phyloP scores from a whole-genome alignment of 1,140 invertebrate species.

The Ceratosolen fusciceps region DNA sequence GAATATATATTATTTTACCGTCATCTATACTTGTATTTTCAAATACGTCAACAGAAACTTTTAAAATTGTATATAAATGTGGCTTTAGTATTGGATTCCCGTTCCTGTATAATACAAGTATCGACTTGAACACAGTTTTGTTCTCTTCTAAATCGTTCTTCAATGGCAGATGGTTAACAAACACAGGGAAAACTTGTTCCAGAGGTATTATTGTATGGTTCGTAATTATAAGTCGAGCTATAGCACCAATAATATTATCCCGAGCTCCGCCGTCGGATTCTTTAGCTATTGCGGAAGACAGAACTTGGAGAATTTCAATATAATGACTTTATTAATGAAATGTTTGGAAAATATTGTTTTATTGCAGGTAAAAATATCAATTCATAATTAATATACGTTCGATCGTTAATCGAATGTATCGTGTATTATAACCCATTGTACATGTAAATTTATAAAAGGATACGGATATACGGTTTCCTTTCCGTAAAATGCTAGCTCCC shows the following conservation, averaged over 20 bases:
- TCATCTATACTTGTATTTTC: constrained; percentile 70
- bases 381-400: too few relatives aligned
- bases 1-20: constrained; percentile 66
- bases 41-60: constrained; percentile 64
- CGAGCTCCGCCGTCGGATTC: constrained; percentile 76
- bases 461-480: constrained; percentile 75
- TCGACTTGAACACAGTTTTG: constrained; percentile 78
- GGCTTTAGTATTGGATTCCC: constrained; percentile 72
- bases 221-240: constrained; percentile 80
- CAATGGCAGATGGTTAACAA: constrained; percentile 80
- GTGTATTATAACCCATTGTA: too few relatives aligned
- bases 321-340: constrained; percentile 71
- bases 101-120: constrained; percentile 76
- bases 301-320: constrained; percentile 75
- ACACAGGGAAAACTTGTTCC: constrained; percentile 80
- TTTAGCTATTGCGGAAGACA: constrained; percentile 76
- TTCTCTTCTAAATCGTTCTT: constrained; percentile 84
- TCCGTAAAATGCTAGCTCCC: constrained; percentile 78
- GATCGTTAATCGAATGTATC: too few relatives aligned
- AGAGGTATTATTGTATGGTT: constrained; percentile 78
- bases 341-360: constrained; percentile 20
- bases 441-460: constrained; percentile 60
- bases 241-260: constrained; percentile 85
- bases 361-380: background rate
- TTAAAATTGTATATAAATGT: constrained; percentile 73